These are phyloP conservation scores for Engystomops pustulosus DNA, from an alignment of 2,113 vertebrate species.

Conservation along the genomic window DNA sequence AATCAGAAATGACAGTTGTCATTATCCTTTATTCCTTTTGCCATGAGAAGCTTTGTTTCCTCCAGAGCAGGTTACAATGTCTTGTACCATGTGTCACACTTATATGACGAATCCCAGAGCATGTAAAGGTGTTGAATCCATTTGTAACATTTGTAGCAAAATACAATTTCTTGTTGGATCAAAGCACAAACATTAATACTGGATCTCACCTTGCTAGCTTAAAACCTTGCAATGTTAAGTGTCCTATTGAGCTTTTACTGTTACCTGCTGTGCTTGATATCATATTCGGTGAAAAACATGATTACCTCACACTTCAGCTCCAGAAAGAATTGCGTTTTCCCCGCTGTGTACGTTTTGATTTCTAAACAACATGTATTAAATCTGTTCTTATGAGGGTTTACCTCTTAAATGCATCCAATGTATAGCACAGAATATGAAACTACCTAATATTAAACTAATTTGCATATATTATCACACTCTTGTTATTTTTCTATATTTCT, in stretches of 20 bases:
- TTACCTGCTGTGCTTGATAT: constrained; percentile 58
- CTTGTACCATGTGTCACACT: neutral
- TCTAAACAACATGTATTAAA: constrained; percentile 43
- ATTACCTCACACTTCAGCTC: constrained; percentile 46
- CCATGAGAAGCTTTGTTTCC: neutral
- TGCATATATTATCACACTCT: too few relatives aligned
- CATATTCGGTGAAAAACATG: constrained; percentile 31
- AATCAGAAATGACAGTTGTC: constrained; percentile 38
- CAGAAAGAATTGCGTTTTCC: constrained; percentile 43
- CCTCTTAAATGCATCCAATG: constrained; percentile 15
- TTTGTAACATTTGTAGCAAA: constrained; percentile 3
- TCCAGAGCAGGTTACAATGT: neutral
- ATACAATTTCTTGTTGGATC: neutral
- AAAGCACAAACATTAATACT: constrained; percentile 19
- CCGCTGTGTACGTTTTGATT: constrained; percentile 50
- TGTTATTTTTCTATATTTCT: too few relatives aligned
- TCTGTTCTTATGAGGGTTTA: constrained; percentile 30
- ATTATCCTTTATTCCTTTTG: constrained; percentile 24
- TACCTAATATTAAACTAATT: neutral
- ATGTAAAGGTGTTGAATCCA: constrained; percentile 6
- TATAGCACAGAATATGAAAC: neutral
- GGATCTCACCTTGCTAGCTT: constrained; percentile 60
- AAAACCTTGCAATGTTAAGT: constrained; percentile 56
- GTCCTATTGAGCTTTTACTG: constrained; percentile 55
- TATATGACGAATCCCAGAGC: neutral